Percentiles rank a stretch among this genome's conserved stretches.
Conservation (phyloP, 2,888 invertebrate species). For the Abscondita cerata region DNA sequence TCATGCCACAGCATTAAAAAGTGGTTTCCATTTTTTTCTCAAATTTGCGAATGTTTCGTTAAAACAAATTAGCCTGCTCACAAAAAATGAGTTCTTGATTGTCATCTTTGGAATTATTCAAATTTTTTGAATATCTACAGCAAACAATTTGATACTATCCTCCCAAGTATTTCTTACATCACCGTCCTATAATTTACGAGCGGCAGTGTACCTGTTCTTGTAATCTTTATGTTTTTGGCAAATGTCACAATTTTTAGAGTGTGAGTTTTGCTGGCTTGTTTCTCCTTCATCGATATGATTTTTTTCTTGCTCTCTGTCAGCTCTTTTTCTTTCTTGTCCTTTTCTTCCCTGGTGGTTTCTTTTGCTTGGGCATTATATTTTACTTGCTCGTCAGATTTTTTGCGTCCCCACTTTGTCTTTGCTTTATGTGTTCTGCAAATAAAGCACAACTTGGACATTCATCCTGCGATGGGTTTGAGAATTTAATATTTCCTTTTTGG, state of each 20-base stretch:
- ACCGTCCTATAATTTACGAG: background rate
- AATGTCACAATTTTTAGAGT: background rate
- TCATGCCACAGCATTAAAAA: slow-evolving; percentile 27
- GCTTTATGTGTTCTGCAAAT: too few relatives aligned
- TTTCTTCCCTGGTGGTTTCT: too few relatives aligned
- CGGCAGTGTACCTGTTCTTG: background rate
- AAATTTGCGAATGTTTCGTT: slow-evolving; percentile 30
- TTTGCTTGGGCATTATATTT: too few relatives aligned
- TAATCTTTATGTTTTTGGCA: background rate
- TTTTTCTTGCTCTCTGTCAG: too few relatives aligned
- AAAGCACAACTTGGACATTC: background rate
- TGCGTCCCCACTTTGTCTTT: too few relatives aligned
- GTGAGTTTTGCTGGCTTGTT: background rate
- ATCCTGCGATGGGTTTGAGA: background rate
- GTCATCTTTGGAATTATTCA: slow-evolving; percentile 34
- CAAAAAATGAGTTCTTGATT: too few relatives aligned
- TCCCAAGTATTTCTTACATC: background rate
- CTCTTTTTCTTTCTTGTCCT: too few relatives aligned
- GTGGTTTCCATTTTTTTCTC: background rate
- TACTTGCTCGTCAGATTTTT: too few relatives aligned
- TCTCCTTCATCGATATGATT: background rate
- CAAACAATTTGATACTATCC: too few relatives aligned
- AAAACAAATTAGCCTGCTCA: slow-evolving; percentile 24
- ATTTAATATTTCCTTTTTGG: background rate
- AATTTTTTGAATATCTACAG: slow-evolving; percentile 32